Evolutionary conservation across 1,140 invertebrate genomes (phyloP), one percentile per base, ranked within the genome.

Genomic region (Lordiphosa collinella): DNA sequence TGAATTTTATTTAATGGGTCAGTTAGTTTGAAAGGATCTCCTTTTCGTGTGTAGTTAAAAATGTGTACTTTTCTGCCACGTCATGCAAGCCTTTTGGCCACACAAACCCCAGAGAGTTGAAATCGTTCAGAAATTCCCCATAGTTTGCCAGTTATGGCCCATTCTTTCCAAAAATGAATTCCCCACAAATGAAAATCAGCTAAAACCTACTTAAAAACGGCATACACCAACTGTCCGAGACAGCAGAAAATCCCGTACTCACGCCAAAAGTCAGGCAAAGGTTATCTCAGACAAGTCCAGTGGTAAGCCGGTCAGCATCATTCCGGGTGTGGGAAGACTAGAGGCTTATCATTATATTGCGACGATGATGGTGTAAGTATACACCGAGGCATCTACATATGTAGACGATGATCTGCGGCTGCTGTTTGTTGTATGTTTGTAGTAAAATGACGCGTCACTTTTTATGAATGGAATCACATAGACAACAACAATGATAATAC

Each of bases 251-350:
- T 57, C 52, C 51, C 48, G 44, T 66, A 66, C 53, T 80, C 78
- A 68, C 52, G 63, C 57, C 57, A 52, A 68, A 68, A 47, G 67
- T 84, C 76, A 82, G 18, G 29, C 40, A 72, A 51, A 71, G 76
- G 76, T 82, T 82, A 82, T 82, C 76, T 62, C 31, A 43, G 59
- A 29, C 25, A 29, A 29, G 55, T 59, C 65, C 64, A 68, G 55
- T 68, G 63, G 56, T 46, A 66, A 75, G 36, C 34, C 50, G 35
- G 54, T 48, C 49, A 50, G 52, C 50, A 29, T 71, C 50, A 29
- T 71, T 62, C 51, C 69, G 36, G 73, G 69, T 82, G 75, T 84
- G 78, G 76, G 78, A 84, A 82, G 78, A 37, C 36, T 64, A 5
- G 25, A 12, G n/a, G 32, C 74, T 78, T 78, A 78, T 79, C 75